Percentiles rank a stretch among this genome's conserved stretches.
Conservation (phyloP, 2,113 vertebrate species). For the Synchiropus splendidus region DNA sequence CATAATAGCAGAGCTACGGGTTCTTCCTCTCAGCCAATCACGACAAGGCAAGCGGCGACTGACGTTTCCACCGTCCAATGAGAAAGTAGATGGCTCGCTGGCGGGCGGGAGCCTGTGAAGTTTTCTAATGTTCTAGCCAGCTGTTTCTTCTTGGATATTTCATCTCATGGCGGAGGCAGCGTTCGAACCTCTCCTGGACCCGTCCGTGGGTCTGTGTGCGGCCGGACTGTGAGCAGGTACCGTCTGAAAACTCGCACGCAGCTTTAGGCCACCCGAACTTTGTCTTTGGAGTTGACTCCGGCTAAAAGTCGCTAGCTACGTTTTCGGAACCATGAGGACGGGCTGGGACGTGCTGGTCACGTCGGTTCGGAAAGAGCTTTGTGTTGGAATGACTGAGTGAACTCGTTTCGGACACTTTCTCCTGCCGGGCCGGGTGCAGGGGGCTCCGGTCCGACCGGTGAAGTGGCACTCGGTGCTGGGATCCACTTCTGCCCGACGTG, state of each 20-base stretch:
- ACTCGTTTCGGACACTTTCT: conserved; percentile 1
- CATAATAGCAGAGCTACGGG: conserved; percentile 5
- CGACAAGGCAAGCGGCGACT: not conserved
- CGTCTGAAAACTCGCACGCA: too few species aligned
- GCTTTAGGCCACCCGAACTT: too few species aligned
- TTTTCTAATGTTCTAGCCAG: conserved; percentile 56
- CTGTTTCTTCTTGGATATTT: conserved; percentile 44
- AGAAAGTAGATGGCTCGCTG: not conserved
- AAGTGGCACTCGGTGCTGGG: conserved; percentile 27
- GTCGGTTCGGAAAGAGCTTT: not conserved
- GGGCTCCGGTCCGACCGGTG: conserved; percentile 33
- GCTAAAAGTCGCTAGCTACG: too few species aligned
- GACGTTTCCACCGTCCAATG: conserved; percentile 44
- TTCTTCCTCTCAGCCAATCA: conserved; percentile 49
- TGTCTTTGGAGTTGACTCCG: conserved; percentile 22
- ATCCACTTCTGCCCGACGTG: conserved; percentile 11
- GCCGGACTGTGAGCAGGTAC: too few species aligned
- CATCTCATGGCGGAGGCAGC: conserved; percentile 3
- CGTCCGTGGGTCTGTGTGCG: too few species aligned
- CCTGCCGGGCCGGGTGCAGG: conserved; percentile 1
- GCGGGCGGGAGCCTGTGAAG: conserved; percentile 29
- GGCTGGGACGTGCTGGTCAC: conserved; percentile 4
- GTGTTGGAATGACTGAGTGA: not conserved
- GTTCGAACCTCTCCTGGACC: too few species aligned
- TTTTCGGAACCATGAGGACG: conserved; percentile 28